phyloP scores from a whole-genome alignment of 2,888 invertebrate genomes.

The Peribatodes rhomboidaria region DNA sequence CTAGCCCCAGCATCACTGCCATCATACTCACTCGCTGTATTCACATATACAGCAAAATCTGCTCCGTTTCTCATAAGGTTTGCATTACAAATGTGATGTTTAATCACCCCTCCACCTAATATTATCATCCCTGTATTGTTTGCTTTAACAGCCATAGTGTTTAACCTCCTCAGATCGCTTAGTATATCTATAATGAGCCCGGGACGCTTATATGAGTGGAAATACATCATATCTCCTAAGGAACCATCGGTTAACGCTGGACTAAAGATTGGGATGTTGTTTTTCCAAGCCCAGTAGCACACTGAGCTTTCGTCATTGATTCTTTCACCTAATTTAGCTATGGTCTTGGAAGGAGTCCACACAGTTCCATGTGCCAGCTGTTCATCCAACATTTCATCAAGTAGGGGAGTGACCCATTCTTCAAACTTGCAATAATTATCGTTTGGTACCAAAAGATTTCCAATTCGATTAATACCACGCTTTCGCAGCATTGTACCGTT shows the following conservation, averaged over 20 bases:
- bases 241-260: constrained; percentile 99
- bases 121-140: constrained; percentile 98
- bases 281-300: constrained; percentile 98
- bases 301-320: constrained; percentile 97
- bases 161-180: constrained; percentile 95
- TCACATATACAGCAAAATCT: constrained; percentile 97
- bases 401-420: constrained; percentile 97
- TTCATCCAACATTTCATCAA: constrained; percentile 96
- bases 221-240: constrained; percentile 99
- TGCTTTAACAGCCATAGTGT: constrained; percentile 97
- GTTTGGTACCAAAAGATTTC: constrained; percentile 98
- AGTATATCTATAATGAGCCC: constrained; percentile 97
- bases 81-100: constrained; percentile 99
- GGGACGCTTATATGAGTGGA: constrained; percentile 97
- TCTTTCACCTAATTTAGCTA: constrained; percentile 93
- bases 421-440: constrained; percentile 99
- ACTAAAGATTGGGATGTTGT: constrained; percentile 98
- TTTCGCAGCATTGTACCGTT: constrained; percentile 93
- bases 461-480: constrained; percentile 94
- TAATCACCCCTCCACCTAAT: constrained; percentile 98
- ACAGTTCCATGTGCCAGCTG: constrained; percentile 90
- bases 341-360: constrained; percentile 93
- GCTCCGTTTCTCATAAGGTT: constrained; percentile 99
- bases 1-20: constrained; percentile 99
- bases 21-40: constrained; percentile 98